Evolutionary conservation across 2,113 vertebrate species (phyloP).

Genomic region (Bujurquina vittata): DNA sequence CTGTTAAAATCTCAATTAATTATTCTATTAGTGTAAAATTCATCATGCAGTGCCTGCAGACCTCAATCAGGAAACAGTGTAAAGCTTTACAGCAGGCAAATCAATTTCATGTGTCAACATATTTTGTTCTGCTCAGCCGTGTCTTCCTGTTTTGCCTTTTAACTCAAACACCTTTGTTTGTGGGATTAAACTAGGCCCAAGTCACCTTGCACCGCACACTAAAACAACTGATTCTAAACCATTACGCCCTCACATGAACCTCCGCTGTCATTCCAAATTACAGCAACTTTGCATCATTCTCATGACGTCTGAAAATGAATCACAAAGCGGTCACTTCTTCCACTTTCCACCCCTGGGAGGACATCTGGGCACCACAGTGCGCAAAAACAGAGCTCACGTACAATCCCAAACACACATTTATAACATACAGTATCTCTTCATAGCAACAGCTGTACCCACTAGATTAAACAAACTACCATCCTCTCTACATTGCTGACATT

Average conservation of each 20-base stretch:
- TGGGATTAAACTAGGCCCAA: neutral
- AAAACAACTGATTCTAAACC: neutral
- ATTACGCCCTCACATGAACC: constrained; percentile 5
- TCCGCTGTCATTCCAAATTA: neutral
- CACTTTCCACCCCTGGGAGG: constrained; percentile 43
- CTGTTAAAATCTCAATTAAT: neutral
- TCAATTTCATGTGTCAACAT: neutral
- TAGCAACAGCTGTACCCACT: constrained; percentile 48
- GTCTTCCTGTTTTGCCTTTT: neutral
- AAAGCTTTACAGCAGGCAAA: constrained; percentile 9
- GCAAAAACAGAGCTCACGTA: constrained; percentile 20
- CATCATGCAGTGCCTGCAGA: neutral
- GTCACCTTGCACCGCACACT: neutral
- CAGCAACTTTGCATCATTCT: constrained; percentile 13
- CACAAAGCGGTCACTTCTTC: constrained; percentile 58
- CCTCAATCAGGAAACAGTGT: neutral
- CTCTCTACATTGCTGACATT: constrained; percentile 62
- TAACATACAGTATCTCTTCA: constrained; percentile 31
- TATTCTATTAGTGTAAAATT: constrained; percentile 13
- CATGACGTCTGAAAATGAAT: constrained; percentile 39
- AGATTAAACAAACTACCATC: constrained; percentile 66
- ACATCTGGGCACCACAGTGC: neutral
- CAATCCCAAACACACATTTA: constrained; percentile 9
- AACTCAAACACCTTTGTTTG: neutral
- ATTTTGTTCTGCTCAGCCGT: neutral